Evolutionary conservation across 2,113 vertebrate genomes (phyloP).

Genomic region (Epinephelus fuscoguttatus): DNA sequence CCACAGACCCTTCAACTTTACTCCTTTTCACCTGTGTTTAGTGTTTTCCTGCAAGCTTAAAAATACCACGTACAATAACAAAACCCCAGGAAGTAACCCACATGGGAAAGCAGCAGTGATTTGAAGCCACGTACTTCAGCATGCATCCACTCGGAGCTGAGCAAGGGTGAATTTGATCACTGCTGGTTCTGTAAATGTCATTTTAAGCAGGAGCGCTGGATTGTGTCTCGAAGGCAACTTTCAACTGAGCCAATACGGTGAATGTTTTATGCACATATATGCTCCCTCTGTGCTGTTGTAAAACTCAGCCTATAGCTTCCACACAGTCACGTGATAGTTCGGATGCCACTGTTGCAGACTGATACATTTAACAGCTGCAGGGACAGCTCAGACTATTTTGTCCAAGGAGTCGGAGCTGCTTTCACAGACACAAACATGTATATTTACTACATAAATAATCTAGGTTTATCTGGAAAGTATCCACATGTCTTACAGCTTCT

Average conservation of each 20-base stretch:
- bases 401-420: constrained; percentile 13
- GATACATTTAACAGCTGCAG: constrained; percentile 78
- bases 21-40: neutral
- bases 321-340: constrained; percentile 59
- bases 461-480: neutral
- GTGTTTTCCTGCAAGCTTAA: constrained; percentile 1
- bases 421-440: neutral
- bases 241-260: neutral
- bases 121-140: constrained; percentile 4
- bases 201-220: neutral
- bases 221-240: constrained; percentile 6
- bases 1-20: neutral
- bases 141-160: constrained; percentile 19
- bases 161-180: constrained; percentile 4
- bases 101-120: neutral
- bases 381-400: constrained; percentile 31
- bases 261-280: neutral
- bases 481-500: neutral
- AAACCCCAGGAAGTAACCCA: constrained; percentile 2
- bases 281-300: constrained; percentile 24
- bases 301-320: constrained; percentile 39
- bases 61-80: neutral
- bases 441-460: neutral
- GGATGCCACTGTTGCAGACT: constrained; percentile 59
- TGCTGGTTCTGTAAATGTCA: constrained; percentile 7